Evolutionary conservation across 2,113 vertebrate species (phyloP).

Genomic region (Amphilophus citrinellus): DNA sequence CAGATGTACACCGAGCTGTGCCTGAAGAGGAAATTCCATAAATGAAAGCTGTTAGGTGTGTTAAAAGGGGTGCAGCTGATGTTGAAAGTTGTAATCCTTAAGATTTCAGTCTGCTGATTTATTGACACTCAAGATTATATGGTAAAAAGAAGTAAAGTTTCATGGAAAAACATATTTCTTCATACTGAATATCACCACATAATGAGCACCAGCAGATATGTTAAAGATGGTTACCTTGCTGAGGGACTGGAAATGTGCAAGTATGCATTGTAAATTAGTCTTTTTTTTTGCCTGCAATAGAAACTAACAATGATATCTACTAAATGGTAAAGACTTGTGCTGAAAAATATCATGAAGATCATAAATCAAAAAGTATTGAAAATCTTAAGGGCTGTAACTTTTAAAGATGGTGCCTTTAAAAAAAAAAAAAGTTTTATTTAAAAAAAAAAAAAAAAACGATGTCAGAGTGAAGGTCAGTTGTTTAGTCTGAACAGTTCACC

Average conservation of each 20-base stretch:
- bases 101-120: not conserved
- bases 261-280: too few relatives aligned
- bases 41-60: not conserved
- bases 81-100: not conserved
- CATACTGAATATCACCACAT: not conserved
- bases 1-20: not conserved
- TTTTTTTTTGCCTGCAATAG: not conserved
- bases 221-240: not conserved
- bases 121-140: not conserved
- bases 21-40: conserved; percentile 3
- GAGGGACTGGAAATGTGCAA: too few relatives aligned
- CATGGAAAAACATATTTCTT: not conserved
- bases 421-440: not conserved
- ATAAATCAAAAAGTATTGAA: not conserved
- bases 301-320: not conserved
- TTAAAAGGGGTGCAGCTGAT: not conserved
- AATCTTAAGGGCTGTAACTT: not conserved
- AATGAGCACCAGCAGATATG: not conserved
- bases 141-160: not conserved
- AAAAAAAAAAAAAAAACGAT: not conserved
- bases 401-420: not conserved
- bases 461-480: conserved; percentile 11
- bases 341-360: not conserved
- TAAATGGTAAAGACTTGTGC: not conserved
- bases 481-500: conserved; percentile 29